A percentile compares a stretch with the other conserved stretches of the same genome.
phyloP scores from a whole-genome alignment of 2,888 invertebrate genomes.

The Tanytarsus gracilentus region DNA sequence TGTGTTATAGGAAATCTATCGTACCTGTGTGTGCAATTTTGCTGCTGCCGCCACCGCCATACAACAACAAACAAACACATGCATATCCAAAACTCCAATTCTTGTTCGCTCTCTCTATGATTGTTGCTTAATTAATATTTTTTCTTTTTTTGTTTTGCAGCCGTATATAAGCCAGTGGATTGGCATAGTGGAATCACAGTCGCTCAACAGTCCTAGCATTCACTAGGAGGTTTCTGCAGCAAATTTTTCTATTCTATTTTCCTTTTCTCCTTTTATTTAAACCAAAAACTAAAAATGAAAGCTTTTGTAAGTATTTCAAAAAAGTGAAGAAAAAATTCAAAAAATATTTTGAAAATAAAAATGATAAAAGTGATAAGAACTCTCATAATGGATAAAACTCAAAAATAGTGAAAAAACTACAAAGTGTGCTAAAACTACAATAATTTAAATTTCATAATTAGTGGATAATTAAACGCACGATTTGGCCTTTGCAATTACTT shows the following conservation, averaged over 20 bases:
- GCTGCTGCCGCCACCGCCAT: no score
- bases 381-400: no score
- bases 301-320: constrained; percentile 30
- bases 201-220: constrained; percentile 46
- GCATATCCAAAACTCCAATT: no score
- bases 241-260: constrained; percentile 14
- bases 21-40: no score
- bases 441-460: no score
- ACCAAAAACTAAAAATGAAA: constrained; percentile 30
- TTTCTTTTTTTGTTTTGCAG: not conserved
- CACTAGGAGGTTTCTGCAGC: constrained; percentile 42
- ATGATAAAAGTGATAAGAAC: no score
- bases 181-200: constrained; percentile 36
- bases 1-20: no score
- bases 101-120: not conserved
- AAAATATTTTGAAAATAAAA: not conserved
- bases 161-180: constrained; percentile 20
- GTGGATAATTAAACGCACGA: not conserved
- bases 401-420: no score
- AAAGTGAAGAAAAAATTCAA: not conserved
- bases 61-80: not conserved
- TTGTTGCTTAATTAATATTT: constrained; percentile 24
- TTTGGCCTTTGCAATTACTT: no score
- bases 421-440: no score
- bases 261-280: not conserved